Evolutionary conservation across 2,113 vertebrate species (phyloP), one percentile per base, ranked within the genome.

Genomic region (Laticauda laticaudata): DNA sequence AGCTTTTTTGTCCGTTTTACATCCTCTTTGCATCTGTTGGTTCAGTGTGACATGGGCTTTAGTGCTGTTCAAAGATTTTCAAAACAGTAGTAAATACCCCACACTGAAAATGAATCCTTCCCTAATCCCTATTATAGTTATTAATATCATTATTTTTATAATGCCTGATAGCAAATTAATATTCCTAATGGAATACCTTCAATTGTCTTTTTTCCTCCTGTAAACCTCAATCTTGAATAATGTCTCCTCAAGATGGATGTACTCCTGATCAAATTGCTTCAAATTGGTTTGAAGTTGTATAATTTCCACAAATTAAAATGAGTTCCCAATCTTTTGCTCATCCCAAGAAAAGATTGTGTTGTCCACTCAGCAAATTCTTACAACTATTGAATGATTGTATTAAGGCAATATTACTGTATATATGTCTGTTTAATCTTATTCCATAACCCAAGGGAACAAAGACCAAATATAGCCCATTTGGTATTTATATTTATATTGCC

Each of bases 161-260:
- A 53, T 45, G 12, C 51, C 59, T 54, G 4, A n/a, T n/a, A 14
- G 87, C 5, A 18, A 59, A 21, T 91, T 88, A 88, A 59, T 56
- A 45, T 89, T 53, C 56, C 87, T 91, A 92, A 86, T 75, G n/a
- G 21, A 91, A 55, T 90, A 93, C 89, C 39, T 87, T 95, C 94
- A 91, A 85, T 48, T 93, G 93, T 53, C 88, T 87, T 94, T 81
- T 95, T 94, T 95, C 94, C 64, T 45, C 20, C 5, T 89, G 94
- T 93, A 64, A 57, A 56, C 91, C 81, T 94, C 15, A 81, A 92
- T 34, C 12, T 93, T 91, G 48, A 45, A 92, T 5, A 64, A 88
- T 91, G 34, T 15, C 87, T n/a, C 64, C 89, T 53, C 56, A 26
- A 95, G 48, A 69, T 43, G 51, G 56, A 92, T 14, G 20, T 39